Percentiles rank a stretch among this genome's conserved stretches.
Conservation (phyloP, 2,797 vertebrate species). For the Hemibagrus guttatus region DNA sequence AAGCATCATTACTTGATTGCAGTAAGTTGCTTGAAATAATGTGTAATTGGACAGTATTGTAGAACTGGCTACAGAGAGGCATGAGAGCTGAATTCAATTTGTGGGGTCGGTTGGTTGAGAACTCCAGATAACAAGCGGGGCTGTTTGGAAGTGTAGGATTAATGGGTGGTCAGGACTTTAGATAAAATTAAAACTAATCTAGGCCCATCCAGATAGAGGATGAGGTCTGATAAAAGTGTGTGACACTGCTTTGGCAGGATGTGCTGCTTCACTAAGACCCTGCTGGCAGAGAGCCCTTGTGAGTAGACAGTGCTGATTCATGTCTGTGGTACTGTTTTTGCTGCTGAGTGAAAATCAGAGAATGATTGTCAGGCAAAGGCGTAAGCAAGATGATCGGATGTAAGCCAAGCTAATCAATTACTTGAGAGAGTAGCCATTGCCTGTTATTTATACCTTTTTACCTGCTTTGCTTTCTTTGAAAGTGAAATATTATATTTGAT, state of each 20-base stretch:
- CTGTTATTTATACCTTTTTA: conserved; percentile 10
- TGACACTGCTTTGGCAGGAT: conserved; percentile 23
- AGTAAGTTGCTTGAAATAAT: conserved; percentile 57
- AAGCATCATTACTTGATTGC: conserved; percentile 58
- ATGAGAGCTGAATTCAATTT: conserved; percentile 61
- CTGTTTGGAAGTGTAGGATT: conserved; percentile 66
- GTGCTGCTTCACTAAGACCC: conserved; percentile 24
- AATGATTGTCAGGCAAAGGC: conserved; percentile 31
- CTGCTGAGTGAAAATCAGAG: conserved; percentile 27
- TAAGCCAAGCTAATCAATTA: conserved; percentile 15
- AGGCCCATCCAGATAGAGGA: conserved; percentile 40
- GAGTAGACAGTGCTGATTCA: conserved; percentile 36
- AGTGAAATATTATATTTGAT: background rate
- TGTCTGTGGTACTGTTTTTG: conserved; percentile 32
- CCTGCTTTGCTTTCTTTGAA: background rate
- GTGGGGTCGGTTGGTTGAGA: conserved; percentile 63
- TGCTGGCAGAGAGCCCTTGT: conserved; percentile 7
- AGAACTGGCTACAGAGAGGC: conserved; percentile 38
- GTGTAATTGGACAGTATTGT: conserved; percentile 56
- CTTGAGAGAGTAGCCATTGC: background rate
- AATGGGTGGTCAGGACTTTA: conserved; percentile 67
- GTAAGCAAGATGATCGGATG: conserved; percentile 18
- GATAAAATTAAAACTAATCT: conserved; percentile 72
- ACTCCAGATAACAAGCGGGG: conserved; percentile 64
- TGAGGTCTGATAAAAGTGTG: conserved; percentile 30